Evolutionary conservation across 1,140 invertebrate genomes (phyloP), one percentile per base, ranked within the genome.

Genomic region (Himalopsyche phryganea): DNA sequence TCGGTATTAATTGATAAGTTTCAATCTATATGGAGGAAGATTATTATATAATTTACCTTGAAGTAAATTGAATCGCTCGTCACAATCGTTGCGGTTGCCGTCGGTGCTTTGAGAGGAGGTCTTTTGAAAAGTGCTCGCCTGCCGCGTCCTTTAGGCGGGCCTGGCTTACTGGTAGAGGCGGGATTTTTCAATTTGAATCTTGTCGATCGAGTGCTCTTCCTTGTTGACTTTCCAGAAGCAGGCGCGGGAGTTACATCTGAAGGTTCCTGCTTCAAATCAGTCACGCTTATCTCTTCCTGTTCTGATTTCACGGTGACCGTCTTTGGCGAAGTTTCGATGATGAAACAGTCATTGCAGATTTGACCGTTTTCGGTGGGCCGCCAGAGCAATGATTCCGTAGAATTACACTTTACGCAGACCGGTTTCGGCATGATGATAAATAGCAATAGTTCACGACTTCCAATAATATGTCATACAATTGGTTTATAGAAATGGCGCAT

Each of bases 31-130:
- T n/a, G n/a, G n/a, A n/a, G n/a, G n/a, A n/a, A n/a, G n/a, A n/a
- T n/a, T n/a, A n/a, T n/a, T n/a, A n/a, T 40, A 6, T 9, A 6
- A 20, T 65, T 66, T 71, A 88, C 88, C 76, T 92, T 90, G 74
- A 89, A 88, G 76, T 91, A 94, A 6, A 94, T 80, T 67, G 83
- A 88, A 56, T 91, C 84, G 63, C 86, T 88, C 5, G 90, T 91
- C 1, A 91, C 82, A 2, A 90, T 84, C 40, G 89, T 91, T 0
- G 90, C 85, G 28, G 90, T 88, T 15, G 90, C 81, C 4, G 82
- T 80, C 11, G 90, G 90, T 2, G 90, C 88, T 74, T 92, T 92
- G 11, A 89, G 77, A 6, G 89, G 88, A 65, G 82, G 84, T 68
- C 88, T 87, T 69, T 93, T 93, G 67, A 92, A 92, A 45, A 93